Evolutionary conservation across 2,797 vertebrate species (phyloP).

Genomic region (Ambastaia sidthimunki): DNA sequence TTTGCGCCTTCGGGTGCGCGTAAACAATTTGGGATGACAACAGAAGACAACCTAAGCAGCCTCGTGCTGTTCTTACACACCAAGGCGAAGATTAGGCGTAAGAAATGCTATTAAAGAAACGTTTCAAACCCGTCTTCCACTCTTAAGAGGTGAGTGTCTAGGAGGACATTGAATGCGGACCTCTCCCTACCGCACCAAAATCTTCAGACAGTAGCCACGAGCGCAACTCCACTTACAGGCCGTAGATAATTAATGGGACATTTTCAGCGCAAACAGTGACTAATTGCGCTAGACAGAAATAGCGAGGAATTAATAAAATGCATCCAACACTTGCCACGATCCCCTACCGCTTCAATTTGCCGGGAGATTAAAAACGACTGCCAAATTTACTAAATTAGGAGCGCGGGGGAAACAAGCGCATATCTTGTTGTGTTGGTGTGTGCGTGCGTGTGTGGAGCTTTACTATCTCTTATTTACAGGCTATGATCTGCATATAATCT

Average conservation of each 20-base stretch:
- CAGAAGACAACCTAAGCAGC: slow-evolving; percentile 68
- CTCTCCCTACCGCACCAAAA: slow-evolving; percentile 43
- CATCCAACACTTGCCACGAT: slow-evolving; percentile 87
- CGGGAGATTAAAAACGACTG: slow-evolving; percentile 88
- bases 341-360: slow-evolving; percentile 90
- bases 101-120: slow-evolving; percentile 43
- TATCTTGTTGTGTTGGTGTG: slow-evolving; percentile 49
- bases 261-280: slow-evolving; percentile 89
- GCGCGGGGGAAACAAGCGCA: slow-evolving; percentile 83
- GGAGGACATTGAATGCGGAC: slow-evolving; percentile 36
- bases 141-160: slow-evolving; percentile 56
- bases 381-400: slow-evolving; percentile 93
- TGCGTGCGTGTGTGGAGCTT: slow-evolving; percentile 62
- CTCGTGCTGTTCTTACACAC: slow-evolving; percentile 46
- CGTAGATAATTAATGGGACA: slow-evolving; percentile 87
- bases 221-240: slow-evolving; percentile 54
- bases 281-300: slow-evolving; percentile 89
- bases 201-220: slow-evolving; percentile 41
- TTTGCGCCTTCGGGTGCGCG: slow-evolving; percentile 35
- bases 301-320: slow-evolving; percentile 87
- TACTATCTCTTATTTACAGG: slow-evolving; percentile 93
- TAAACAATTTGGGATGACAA: slow-evolving; percentile 81
- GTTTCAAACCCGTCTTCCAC: slow-evolving; percentile 24
- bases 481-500: slow-evolving; percentile 93
- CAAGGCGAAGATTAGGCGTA: slow-evolving; percentile 44